Base-by-base conservation (phyloP, 2,113 vertebrate species). In the Melospiza melodia region DNA sequence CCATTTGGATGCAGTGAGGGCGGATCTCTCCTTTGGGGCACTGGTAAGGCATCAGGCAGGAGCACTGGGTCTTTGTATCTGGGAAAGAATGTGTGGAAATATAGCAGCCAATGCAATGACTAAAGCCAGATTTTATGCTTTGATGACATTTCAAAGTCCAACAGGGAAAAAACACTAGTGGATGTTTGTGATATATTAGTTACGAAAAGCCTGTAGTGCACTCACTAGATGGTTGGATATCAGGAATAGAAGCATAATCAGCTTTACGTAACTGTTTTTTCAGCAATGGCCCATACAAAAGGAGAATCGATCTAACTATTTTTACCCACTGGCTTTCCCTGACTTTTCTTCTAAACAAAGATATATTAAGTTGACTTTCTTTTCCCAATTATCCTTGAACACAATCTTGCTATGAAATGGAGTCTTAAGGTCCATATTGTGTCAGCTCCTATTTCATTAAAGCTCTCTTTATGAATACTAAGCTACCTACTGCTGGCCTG, bases 31-130 rank as follows among this genome's bases (percentile, higher is more conserved):
- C 96, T 78, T 54, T 97, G 35, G 94, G 79, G 41, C 98, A 98
- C 75, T 97, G 97, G 37, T 92, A 76, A 35, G 98, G 98, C 78
- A 98, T 59, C n/a, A 98, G 80, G 89, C 98, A 98, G 83, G 58
- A 43, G 39, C 98, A 98, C 24, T 66, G 90, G 27, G 59, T 94
- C 74, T 66, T 80, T 5, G 63, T 69, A 48, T 89, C 97, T 97
- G 78, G 23, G 19, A 87, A 95, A 15, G 27, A 87, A 95, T 0
- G 0, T 22, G 20, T 46, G 35, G 33, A 83, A 41, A 87, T 90
- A 87, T 68, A 94, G 75, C 19, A 74, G 20, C 8, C 68, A 86
- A 75, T 52, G 10, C 30, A 13, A 49, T 80, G 15, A 79, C 33
- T 72, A 31, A 83, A 83, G 23, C 2, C 8, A 19, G 39, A n/a